These are phyloP conservation scores for Eilema depressum DNA, from an alignment of 2,888 invertebrate genomes.

Conservation along the genomic window DNA sequence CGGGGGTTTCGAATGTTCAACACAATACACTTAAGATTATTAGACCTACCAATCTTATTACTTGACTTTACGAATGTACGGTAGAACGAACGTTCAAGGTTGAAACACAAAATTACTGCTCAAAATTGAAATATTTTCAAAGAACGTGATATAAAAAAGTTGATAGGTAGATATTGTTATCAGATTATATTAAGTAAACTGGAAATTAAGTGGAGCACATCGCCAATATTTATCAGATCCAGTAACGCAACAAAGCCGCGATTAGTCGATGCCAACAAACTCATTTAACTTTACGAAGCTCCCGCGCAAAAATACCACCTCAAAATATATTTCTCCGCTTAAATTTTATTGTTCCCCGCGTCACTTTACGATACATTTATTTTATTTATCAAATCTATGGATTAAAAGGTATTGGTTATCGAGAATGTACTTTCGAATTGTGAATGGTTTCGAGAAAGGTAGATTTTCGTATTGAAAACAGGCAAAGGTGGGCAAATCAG, in stretches of 20 bases:
- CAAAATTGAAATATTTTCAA: neutral
- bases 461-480: constrained; percentile 33
- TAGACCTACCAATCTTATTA: constrained; percentile 58
- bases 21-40: constrained; percentile 79
- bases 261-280: constrained; percentile 79
- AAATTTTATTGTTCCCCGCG: constrained; percentile 80
- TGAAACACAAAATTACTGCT: neutral
- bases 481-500: constrained; percentile 62
- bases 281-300: constrained; percentile 84
- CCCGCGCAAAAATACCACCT: constrained; percentile 75
- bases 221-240: constrained; percentile 77
- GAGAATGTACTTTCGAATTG: constrained; percentile 19
- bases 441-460: constrained; percentile 8
- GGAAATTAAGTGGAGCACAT: constrained; percentile 59
- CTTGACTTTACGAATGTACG: constrained; percentile 32
- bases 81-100: constrained; percentile 13
- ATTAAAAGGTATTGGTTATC: constrained; percentile 61
- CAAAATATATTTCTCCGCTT: constrained; percentile 74
- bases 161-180: neutral
- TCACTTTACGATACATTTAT: constrained; percentile 78
- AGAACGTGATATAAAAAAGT: neutral
- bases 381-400: constrained; percentile 75
- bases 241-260: constrained; percentile 75
- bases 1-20: constrained; percentile 69
- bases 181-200: constrained; percentile 24